Percentiles rank a stretch among this genome's conserved stretches.
Conservation (phyloP, 2,113 vertebrate genomes). For the Struthio camelus region DNA sequence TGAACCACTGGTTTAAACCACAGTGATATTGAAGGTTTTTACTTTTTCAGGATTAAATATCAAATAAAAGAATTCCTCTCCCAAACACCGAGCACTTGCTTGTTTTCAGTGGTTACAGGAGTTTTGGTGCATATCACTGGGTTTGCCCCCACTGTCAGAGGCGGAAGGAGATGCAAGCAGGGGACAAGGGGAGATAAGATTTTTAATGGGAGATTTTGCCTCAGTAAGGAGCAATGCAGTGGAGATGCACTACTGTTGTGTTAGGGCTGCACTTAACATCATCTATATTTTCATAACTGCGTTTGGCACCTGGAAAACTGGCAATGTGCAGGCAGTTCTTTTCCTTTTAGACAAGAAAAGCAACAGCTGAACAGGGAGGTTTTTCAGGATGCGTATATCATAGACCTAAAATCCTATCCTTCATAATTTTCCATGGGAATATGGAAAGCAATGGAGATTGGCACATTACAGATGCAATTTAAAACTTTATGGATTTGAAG, state of each 20-base stretch:
- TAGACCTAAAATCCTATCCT: not conserved
- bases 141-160: not conserved
- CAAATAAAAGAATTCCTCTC: not conserved
- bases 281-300: not conserved
- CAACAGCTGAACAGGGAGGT: not conserved
- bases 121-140: not conserved
- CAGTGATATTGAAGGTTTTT: not conserved
- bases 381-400: not conserved
- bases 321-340: not conserved
- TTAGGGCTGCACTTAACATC: not conserved
- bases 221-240: not conserved
- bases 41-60: not conserved
- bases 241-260: not conserved
- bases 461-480: conserved; percentile 35
- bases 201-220: accelerated
- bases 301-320: not conserved
- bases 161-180: not conserved
- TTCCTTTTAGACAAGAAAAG: not conserved
- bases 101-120: not conserved
- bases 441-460: not conserved
- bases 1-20: not conserved
- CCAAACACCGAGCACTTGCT: not conserved
- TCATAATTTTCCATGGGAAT: not conserved
- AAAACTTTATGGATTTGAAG: conserved; percentile 54
- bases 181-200: too few species aligned